Evolutionary conservation across 2,113 vertebrate species (phyloP), one percentile per base, ranked within the genome.

Genomic region (Chionomys nivalis): DNA sequence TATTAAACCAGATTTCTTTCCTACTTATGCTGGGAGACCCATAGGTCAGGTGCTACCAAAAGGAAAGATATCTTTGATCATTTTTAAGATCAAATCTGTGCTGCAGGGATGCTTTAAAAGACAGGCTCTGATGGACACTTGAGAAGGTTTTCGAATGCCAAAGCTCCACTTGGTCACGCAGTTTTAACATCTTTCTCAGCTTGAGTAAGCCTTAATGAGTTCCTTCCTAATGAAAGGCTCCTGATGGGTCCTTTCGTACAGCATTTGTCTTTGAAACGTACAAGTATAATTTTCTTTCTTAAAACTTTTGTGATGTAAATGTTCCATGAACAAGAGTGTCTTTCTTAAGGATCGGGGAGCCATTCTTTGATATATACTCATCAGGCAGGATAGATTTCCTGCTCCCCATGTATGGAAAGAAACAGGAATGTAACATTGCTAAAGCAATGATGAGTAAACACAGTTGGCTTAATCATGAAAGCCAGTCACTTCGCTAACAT

Each of bases 221-320:
- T 85, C 77, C 70, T 55, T 90, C 12, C 31, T 47, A 19, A 90
- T n/a, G 36, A 24, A 8, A 72, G 44, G 12, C 24, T 66, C 11
- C 36, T 42, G 2, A 47, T 52, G n/a, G 61, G 39, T n/a, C 75
- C 23, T 79, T 97, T 58, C 73, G 90, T 61, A 78, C 12, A 61
- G 23, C 31, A 73, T 91, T 78, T 76, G 72, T 70, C 78, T 95
- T 76, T 77, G 33, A 82, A 95, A 81, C 24, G 52, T 83, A 23
- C 9, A 92, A 49, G 5, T 65, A 28, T 61, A 76, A 81, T 82
- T 87, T 63, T 28, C 16, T 91, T 85, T 75, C 31, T 39, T 73
- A 87, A 33, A 0, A 11, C 10, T 17, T 87, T 92, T 92, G 8
- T 49, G 28, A 47, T 72, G 2, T 36, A 82, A 95, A 91, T 92